A percentile compares a stretch with the other conserved stretches of the same genome.
Evolutionary conservation across 2,888 invertebrate genomes (phyloP).

Genomic region (Eurois occulta): DNA sequence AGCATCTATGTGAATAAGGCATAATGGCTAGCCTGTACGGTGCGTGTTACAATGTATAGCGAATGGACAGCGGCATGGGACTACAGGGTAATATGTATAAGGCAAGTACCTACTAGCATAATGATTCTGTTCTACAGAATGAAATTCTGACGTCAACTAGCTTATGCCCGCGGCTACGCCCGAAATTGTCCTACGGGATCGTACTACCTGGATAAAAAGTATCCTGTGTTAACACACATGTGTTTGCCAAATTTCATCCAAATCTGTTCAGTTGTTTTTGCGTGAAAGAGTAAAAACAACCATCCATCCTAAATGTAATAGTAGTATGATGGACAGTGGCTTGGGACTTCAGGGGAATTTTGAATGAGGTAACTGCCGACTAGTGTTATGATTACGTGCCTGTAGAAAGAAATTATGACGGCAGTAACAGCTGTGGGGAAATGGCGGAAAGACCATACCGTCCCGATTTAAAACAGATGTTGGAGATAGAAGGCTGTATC

Average conservation of each 20-base stretch:
- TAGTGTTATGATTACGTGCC: constrained; percentile 44
- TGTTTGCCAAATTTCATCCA: background rate
- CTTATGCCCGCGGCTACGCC: background rate
- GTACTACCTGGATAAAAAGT: background rate
- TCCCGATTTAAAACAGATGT: background rate
- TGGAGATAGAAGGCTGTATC: background rate
- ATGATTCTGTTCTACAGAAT: constrained; percentile 30
- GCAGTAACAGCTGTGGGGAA: constrained; percentile 16
- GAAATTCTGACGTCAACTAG: constrained; percentile 11
- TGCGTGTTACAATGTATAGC: constrained; percentile 69
- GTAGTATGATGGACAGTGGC: constrained; percentile 63
- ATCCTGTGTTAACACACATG: background rate
- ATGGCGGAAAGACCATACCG: background rate
- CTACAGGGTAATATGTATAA: constrained; percentile 44
- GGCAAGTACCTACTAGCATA: constrained; percentile 47
- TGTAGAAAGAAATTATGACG: constrained; percentile 14
- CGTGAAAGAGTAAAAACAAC: background rate
- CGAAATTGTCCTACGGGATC: background rate
- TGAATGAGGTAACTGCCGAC: constrained; percentile 43
- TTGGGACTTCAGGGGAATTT: constrained; percentile 49
- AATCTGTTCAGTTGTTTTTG: background rate
- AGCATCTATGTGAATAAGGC: constrained; percentile 78
- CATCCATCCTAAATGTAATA: background rate
- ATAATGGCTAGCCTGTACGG: constrained; percentile 73
- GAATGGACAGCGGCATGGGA: constrained; percentile 68